Conservation (phyloP, 1,140 invertebrate species). For the Drosophila kurseongensis region DNA sequence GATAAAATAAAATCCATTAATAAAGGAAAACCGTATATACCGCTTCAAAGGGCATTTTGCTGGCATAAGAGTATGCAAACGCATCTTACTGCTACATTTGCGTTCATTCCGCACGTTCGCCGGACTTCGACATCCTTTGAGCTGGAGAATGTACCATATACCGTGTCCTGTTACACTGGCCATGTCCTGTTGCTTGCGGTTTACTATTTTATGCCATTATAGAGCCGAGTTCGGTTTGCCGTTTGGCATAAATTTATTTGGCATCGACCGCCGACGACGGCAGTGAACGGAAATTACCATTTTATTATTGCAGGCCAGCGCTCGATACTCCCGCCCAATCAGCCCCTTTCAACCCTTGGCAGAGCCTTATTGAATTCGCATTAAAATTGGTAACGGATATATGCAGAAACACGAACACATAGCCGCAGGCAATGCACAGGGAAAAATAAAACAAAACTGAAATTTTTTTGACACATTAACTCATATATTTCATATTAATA, state of each 20-base stretch:
- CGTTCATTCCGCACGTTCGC: slow-evolving; percentile 50
- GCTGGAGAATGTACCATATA: slow-evolving; percentile 1
- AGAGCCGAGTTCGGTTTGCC: slow-evolving; percentile 63
- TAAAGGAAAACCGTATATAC: neutral
- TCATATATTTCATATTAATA: neutral
- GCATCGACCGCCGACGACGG: slow-evolving; percentile 34
- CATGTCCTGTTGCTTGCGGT: slow-evolving; percentile 62
- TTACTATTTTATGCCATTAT: slow-evolving; percentile 76
- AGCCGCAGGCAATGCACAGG: slow-evolving; percentile 7
- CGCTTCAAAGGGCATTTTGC: neutral
- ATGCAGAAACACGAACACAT: slow-evolving; percentile 61
- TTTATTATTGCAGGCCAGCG: slow-evolving; percentile 73
- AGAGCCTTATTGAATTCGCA: slow-evolving; percentile 76
- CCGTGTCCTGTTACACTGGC: slow-evolving; percentile 16
- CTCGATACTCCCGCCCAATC: slow-evolving; percentile 15
- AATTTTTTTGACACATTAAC: neutral
- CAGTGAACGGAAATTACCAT: slow-evolving; percentile 75
- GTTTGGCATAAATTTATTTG: slow-evolving; percentile 76
- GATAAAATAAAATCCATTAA: too few species aligned
- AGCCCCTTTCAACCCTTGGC: slow-evolving; percentile 18
- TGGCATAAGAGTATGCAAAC: slow-evolving; percentile 21
- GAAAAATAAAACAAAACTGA: neutral
- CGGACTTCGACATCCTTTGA: slow-evolving; percentile 29
- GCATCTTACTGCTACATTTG: slow-evolving; percentile 60
- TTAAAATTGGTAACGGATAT: slow-evolving; percentile 81